Percentiles rank a stretch among this genome's conserved stretches.
phyloP scores from a whole-genome alignment of 2,113 vertebrate genomes.

The Oreotrochilus melanogaster region DNA sequence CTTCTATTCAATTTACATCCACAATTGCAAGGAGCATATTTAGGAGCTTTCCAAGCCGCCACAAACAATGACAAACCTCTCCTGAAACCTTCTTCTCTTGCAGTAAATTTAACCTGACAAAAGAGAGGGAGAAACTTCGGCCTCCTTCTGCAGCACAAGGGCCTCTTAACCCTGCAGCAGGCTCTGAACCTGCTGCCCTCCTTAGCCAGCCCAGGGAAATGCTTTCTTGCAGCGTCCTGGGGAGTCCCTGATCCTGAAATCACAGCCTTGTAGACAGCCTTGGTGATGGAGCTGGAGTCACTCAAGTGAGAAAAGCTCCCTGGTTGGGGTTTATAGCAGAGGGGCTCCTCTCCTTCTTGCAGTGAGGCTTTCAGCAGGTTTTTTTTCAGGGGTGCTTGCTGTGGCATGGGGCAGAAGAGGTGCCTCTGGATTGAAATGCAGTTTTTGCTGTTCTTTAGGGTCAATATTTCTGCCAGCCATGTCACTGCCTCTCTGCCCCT shows the following conservation, averaged over 20 bases:
- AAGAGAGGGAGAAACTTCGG: conserved; percentile 24
- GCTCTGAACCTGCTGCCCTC: not conserved
- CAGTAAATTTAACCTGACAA: conserved; percentile 68
- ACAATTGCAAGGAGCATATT: conserved; percentile 71
- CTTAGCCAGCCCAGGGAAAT: rapidly evolving
- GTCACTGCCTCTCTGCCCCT: not conserved
- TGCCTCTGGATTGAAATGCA: not conserved
- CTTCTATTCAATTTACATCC: conserved; percentile 77
- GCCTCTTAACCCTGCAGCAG: not conserved
- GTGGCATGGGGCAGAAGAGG: rapidly evolving
- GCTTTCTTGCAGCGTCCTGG: not conserved
- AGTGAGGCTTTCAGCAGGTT: rapidly evolving
- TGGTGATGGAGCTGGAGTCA: not conserved
- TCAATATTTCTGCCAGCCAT: not conserved
- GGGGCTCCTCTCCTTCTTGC: rapidly evolving
- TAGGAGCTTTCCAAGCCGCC: conserved; percentile 73
- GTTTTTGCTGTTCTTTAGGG: not conserved
- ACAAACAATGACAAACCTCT: conserved; percentile 75
- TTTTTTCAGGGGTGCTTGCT: not conserved
- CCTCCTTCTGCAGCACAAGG: not conserved
- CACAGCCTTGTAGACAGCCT: not conserved
- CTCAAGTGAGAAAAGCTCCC: not conserved
- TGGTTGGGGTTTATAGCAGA: rapidly evolving
- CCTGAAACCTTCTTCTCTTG: conserved; percentile 50
- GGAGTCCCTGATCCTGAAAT: not conserved